phyloP scores from a whole-genome alignment of 2,888 invertebrate species.

The Neria commutata region DNA sequence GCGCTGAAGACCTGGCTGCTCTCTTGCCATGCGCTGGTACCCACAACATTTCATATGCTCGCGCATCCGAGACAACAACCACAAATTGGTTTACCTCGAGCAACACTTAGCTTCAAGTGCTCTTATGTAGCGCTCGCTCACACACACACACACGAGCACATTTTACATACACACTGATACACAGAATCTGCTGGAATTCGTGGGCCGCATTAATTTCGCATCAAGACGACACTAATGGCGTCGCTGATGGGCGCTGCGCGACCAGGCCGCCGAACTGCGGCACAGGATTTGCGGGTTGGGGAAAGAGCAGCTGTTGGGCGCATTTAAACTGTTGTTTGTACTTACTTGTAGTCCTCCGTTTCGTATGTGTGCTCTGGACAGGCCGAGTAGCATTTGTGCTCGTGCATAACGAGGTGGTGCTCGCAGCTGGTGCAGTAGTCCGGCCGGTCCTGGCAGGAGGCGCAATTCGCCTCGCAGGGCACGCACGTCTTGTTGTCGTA shows the following conservation, averaged over 20 bases:
- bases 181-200: too few species aligned
- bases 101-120: not conserved
- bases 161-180: too few species aligned
- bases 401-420: slow-evolving; percentile 82
- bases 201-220: not conserved
- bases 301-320: not conserved
- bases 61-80: slow-evolving; percentile 1
- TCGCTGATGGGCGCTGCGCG: not conserved
- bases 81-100: slow-evolving; percentile 4
- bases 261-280: too few species aligned
- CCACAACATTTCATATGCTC: not conserved
- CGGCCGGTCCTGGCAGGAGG: slow-evolving; percentile 81
- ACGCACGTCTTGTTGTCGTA: slow-evolving; percentile 77
- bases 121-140: not conserved
- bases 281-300: not conserved
- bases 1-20: too few species aligned
- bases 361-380: slow-evolving; percentile 84
- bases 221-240: not conserved
- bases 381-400: slow-evolving; percentile 80
- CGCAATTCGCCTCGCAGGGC: slow-evolving; percentile 85
- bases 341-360: slow-evolving; percentile 81
- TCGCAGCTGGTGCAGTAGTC: slow-evolving; percentile 87
- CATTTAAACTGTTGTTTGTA: slow-evolving; percentile 16
- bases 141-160: not conserved
- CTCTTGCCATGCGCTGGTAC: too few species aligned